Evolutionary conservation across 92 coral and sea anemone genomes (phyloP), one percentile per base, ranked within the genome.

Genomic region (Isaurus tuberculatus): DNA sequence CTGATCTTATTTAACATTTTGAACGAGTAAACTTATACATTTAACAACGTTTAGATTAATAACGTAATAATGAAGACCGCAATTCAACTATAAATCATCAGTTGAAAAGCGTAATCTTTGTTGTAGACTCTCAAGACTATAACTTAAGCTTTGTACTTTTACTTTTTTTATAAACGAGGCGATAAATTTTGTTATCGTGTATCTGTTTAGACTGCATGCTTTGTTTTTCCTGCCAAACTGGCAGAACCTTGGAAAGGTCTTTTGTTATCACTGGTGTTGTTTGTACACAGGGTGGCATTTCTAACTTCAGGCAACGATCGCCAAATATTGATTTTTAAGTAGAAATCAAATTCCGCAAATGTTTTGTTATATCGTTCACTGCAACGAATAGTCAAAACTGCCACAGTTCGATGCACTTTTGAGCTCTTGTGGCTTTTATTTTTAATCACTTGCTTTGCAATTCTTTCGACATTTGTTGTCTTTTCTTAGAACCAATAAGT

Each of bases 321-420:
- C 17, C 82, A 58, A 77, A 77, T 69, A 57, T 77, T 77, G 70
- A 37, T 58, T 34, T 77, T 69, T 37, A 46, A 4, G 68, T 26
- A 23, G 36, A 32, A 34, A 8, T 30, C 49, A 22, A 77, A 77
- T 77, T 77, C 82, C 82, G 16, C 53, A 27, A 55, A 77, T 77
- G 53, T 57, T 77, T 77, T 27, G 10, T 77, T 31, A 32, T 51
- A 77, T 26, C 34, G 82, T 33, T 74, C 20, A 44, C 13, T 5
- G 5, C 28, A 37, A n/a, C n/a, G 15, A 43, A 72, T 40, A 40
- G 7, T 4, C 1, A 36, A 32, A 15, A 58, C 27, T 53, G 13
- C 4, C 13, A 26, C 2, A 22, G 36, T 14, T 55, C 25, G 7
- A 20, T 5, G 27, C 23, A 55, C 28, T 55, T 30, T 8, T 26